Conservation (phyloP, 2,797 vertebrate species). For the Pristis pectinata region DNA sequence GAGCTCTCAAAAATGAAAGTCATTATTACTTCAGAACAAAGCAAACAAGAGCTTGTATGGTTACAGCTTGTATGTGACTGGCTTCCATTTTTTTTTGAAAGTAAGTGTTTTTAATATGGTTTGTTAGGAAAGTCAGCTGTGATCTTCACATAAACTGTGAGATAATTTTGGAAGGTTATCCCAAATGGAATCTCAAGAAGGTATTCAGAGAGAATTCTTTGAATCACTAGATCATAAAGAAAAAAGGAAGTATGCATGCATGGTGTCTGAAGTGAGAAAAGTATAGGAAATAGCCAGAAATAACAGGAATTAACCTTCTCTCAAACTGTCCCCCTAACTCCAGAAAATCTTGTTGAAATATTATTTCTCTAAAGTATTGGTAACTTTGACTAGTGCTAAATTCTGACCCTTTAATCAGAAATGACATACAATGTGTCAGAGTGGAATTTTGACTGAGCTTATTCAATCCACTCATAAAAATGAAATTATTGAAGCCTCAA, state of each 20-base stretch:
- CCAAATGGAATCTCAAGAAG: background rate
- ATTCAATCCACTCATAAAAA: background rate
- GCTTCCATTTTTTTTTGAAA: background rate
- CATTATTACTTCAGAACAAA: background rate
- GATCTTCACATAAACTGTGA: background rate
- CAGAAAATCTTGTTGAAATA: background rate
- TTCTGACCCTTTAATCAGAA: background rate
- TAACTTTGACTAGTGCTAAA: background rate
- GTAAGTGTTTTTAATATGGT: background rate
- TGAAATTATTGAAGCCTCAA: background rate
- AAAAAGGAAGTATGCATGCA: background rate
- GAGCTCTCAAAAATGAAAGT: background rate
- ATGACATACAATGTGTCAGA: background rate
- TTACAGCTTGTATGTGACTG: no score
- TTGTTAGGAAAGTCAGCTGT: background rate
- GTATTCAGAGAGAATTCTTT: background rate
- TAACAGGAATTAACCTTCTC: background rate
- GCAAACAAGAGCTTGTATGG: background rate
- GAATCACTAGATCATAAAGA: background rate
- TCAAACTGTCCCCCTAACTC: background rate
- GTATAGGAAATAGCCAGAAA: background rate
- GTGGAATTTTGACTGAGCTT: background rate
- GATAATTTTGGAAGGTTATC: background rate
- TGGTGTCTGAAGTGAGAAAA: background rate
- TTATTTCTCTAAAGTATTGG: background rate